These are phyloP conservation scores for Craniophora ligustri DNA, from an alignment of 2,888 invertebrate species.

Conservation along the genomic window DNA sequence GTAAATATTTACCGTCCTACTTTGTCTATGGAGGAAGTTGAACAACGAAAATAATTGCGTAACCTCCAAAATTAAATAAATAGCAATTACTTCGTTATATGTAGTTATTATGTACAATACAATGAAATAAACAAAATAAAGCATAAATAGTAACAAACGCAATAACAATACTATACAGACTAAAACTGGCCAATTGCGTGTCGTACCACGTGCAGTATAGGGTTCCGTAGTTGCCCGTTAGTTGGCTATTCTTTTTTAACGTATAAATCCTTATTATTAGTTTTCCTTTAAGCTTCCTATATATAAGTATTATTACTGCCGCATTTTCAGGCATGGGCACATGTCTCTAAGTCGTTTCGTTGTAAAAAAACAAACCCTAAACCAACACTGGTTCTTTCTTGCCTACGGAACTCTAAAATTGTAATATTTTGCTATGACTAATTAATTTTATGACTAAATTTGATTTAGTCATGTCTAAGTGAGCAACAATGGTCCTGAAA, in stretches of 20 bases:
- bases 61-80: neutral
- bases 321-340: no score
- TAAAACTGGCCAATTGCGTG: no score
- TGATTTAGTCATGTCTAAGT: slow-evolving; percentile 11
- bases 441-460: slow-evolving; percentile 13
- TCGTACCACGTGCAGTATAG: no score
- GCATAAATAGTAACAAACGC: neutral
- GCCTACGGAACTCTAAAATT: slow-evolving; percentile 2
- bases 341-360: no score
- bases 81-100: neutral
- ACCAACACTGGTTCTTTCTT: no score
- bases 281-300: no score
- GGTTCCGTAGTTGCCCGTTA: no score
- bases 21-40: slow-evolving; percentile 10
- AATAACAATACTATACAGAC: slow-evolving; percentile 4
- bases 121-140: slow-evolving; percentile 1
- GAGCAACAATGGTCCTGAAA: slow-evolving; percentile 13
- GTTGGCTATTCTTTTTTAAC: no score
- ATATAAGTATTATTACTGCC: no score
- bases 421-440: slow-evolving; percentile 4
- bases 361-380: no score
- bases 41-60: slow-evolving; percentile 20
- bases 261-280: no score
- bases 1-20: slow-evolving; percentile 11
- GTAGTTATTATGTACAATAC: neutral